Base-by-base conservation (phyloP, 2,888 invertebrate genomes). In the Oscheius sp. region DNA sequence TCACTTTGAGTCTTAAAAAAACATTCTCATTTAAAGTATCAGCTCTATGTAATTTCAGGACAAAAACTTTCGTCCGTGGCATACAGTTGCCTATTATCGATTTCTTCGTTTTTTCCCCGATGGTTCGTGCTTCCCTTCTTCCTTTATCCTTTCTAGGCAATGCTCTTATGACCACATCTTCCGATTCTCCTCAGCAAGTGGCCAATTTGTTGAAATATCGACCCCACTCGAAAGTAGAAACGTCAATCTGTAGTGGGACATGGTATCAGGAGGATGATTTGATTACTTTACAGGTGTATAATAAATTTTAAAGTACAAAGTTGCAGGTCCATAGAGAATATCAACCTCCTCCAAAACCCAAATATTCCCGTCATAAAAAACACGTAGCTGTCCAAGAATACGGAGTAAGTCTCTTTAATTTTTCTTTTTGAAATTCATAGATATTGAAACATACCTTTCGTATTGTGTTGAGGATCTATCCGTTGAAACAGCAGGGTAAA, bases 251-350 rank as follows among this genome's bases (percentile, higher is more conserved):
- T 20, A 17, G n/a, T 20, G 62, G 62, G 14, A 32, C 47, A 1
- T 62, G 62, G 62, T 62, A 49, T 17, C 62, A 47, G 33, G 62
- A 62, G 24, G 62, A 47, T 14, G 62, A 45, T 1, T 32, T 20
- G 22, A 33, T 62, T 2, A 17, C 33, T 20, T 20, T 45, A 12
- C 36, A 59, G 44, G 59, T 59, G 9, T 4, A 30, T n/a, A n/a
- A n/a, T n/a, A n/a, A n/a, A n/a, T n/a, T 36, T 36, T 36, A 9
- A 9, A 5, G 20, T 47, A 47, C 47, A 47, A 47, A 26, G 9
- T 56, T 56, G 12, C 41, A 59, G 44, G 28, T 59, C 44, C 24
- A 30, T 28, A 41, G 59, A 22, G 59, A 59, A 20, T 44, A 28
- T 30, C 44, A 41, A 20, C 44, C 59, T 44, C 59, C 59, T 9